Conservation (phyloP, 1,140 invertebrate genomes). For the Trachelipus rathkii region DNA sequence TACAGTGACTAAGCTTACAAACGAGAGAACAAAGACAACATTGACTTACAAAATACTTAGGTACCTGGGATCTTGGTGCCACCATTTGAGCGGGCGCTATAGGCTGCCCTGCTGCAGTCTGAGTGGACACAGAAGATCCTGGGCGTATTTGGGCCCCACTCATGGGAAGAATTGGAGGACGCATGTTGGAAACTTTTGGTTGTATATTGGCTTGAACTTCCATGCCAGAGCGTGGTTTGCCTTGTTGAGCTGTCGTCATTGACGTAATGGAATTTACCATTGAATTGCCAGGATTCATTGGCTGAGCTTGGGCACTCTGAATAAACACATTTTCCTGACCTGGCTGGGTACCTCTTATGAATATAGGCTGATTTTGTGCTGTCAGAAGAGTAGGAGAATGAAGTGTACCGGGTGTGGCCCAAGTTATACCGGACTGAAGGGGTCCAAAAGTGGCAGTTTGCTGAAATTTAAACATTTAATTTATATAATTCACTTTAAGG, state of each 20-base stretch:
- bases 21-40: background rate
- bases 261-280: slow-evolving; percentile 33
- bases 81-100: slow-evolving; percentile 44
- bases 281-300: slow-evolving; percentile 58
- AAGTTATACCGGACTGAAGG: slow-evolving; percentile 65
- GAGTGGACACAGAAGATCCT: slow-evolving; percentile 70
- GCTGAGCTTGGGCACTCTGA: slow-evolving; percentile 66
- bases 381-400: slow-evolving; percentile 62
- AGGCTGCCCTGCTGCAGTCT: slow-evolving; percentile 59
- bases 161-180: slow-evolving; percentile 62
- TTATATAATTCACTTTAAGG: too few species aligned
- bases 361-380: slow-evolving; percentile 70
- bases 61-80: slow-evolving; percentile 43
- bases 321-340: slow-evolving; percentile 75
- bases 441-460: slow-evolving; percentile 32
- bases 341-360: slow-evolving; percentile 68
- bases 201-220: slow-evolving; percentile 51
- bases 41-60: background rate
- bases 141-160: slow-evolving; percentile 57
- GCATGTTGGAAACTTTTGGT: slow-evolving; percentile 54
- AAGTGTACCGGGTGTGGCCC: slow-evolving; percentile 51
- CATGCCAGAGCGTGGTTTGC: slow-evolving; percentile 42
- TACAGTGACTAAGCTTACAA: too few species aligned
- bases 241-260: slow-evolving; percentile 30
- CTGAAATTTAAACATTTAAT: background rate